These are phyloP conservation scores for Pocillopora meandrina DNA, from an alignment of 92 coral and sea anemone species.

Conservation along the genomic window DNA sequence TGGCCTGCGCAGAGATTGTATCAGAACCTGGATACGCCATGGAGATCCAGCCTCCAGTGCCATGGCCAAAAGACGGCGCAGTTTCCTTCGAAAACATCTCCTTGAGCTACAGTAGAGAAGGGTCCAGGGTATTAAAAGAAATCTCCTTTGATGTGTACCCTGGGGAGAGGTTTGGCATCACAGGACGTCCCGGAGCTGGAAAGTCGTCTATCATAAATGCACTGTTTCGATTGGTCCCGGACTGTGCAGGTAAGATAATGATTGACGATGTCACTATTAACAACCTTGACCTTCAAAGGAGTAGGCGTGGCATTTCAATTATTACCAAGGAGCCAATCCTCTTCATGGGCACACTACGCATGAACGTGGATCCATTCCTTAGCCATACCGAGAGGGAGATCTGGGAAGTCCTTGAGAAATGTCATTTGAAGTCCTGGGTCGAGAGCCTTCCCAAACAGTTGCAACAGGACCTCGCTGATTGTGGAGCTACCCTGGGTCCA, in stretches of 20 bases:
- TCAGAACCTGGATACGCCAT: slow-evolving; percentile 81
- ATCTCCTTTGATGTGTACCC: slow-evolving; percentile 58
- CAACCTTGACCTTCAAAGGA: slow-evolving; percentile 73
- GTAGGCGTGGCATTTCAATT: slow-evolving; percentile 76
- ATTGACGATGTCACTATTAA: slow-evolving; percentile 71
- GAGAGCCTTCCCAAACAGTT: slow-evolving; percentile 79
- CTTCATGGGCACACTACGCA: slow-evolving; percentile 74
- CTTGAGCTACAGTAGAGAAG: slow-evolving; percentile 57
- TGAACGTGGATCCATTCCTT: slow-evolving; percentile 76
- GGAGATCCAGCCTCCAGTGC: slow-evolving; percentile 76
- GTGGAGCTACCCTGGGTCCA: slow-evolving; percentile 54
- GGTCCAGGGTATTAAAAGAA: slow-evolving; percentile 70
- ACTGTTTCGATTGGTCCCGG: slow-evolving; percentile 79
- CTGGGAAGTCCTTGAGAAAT: slow-evolving; percentile 82
- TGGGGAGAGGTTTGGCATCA: slow-evolving; percentile 86
- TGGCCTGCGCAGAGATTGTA: slow-evolving; percentile 66
- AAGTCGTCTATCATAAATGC: slow-evolving; percentile 76
- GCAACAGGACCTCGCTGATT: slow-evolving; percentile 79
- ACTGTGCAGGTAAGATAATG: slow-evolving; percentile 64
- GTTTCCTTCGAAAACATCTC: slow-evolving; percentile 63
- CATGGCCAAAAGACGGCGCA: slow-evolving; percentile 84
- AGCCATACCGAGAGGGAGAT: slow-evolving; percentile 74
- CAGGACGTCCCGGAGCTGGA: slow-evolving; percentile 88
- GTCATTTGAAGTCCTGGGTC: slow-evolving; percentile 74
- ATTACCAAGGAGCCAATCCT: slow-evolving; percentile 74